Evolutionary conservation across 2,888 invertebrate genomes (phyloP).

Genomic region (Drosophila pegasa): DNA sequence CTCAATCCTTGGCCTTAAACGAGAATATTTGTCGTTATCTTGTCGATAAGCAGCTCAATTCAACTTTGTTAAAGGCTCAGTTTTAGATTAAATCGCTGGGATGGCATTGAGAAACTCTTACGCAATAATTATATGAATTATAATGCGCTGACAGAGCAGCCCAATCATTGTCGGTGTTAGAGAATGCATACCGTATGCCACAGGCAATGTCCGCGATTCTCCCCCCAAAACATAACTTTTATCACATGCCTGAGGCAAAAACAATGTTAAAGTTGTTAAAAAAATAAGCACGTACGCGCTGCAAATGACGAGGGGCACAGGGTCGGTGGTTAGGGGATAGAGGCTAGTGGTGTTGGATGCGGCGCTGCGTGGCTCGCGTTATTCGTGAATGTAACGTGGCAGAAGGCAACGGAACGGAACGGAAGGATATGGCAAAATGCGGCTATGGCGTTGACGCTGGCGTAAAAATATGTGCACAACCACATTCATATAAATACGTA

Average conservation of each 20-base stretch:
- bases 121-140: constrained; percentile 48
- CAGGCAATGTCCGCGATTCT: constrained; percentile 37
- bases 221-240: constrained; percentile 54
- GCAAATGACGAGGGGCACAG: constrained; percentile 57
- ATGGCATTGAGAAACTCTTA: constrained; percentile 26
- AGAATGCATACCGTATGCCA: constrained; percentile 48
- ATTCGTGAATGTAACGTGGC: constrained; percentile 50
- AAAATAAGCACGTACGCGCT: constrained; percentile 76
- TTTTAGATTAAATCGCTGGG: neutral
- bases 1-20: neutral
- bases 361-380: constrained; percentile 16
- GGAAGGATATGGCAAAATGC: constrained; percentile 78
- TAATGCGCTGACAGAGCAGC: constrained; percentile 36
- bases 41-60: neutral
- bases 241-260: constrained; percentile 67
- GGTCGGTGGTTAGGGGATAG: constrained; percentile 9
- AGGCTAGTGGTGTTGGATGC: neutral
- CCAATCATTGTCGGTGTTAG: constrained; percentile 42
- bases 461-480: constrained; percentile 42
- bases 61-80: neutral
- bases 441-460: constrained; percentile 63
- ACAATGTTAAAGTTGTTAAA: constrained; percentile 75
- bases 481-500: constrained; percentile 17
- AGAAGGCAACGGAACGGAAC: constrained; percentile 36
- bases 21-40: neutral